Conservation (phyloP, 2,113 vertebrate species). For the Balaeniceps rex region DNA sequence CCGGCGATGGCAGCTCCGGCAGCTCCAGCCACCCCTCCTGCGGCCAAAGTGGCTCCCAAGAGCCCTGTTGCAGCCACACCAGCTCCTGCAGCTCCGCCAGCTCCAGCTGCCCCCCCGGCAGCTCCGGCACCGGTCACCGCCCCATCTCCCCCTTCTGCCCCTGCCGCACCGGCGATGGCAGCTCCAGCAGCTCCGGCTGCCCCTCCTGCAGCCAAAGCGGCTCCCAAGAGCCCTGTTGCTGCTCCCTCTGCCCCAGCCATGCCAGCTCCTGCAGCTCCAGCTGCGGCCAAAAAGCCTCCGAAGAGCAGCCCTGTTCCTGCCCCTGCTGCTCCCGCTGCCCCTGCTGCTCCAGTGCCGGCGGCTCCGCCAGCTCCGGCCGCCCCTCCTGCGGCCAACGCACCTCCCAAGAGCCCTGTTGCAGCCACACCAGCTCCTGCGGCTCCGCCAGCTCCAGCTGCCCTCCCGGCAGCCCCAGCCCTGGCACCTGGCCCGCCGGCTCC, state of each 20-base stretch:
- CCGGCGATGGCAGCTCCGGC: accelerated
- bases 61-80: background rate
- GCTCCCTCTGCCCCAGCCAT: background rate
- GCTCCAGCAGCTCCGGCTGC: too few relatives aligned
- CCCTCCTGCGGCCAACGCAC: background rate
- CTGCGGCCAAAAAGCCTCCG: background rate
- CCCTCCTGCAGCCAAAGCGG: background rate
- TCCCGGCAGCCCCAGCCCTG: background rate
- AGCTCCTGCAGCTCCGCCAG: background rate
- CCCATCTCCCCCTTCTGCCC: background rate
- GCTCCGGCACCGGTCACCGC: background rate
- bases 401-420: background rate
- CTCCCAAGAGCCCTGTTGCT: background rate
- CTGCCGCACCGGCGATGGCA: background rate
- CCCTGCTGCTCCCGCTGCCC: background rate
- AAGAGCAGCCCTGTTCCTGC: background rate
- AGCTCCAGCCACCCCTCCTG: background rate
- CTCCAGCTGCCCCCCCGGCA: background rate
- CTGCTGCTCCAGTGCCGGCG: background rate
- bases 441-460: background rate
- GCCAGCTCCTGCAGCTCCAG: background rate
- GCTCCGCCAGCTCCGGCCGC: background rate
- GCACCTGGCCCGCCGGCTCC: too few relatives aligned
- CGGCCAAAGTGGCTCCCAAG: background rate
- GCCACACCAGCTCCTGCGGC: background rate